phyloP scores from a whole-genome alignment of 2,797 vertebrate genomes.

The Aeoliscus strigatus region DNA sequence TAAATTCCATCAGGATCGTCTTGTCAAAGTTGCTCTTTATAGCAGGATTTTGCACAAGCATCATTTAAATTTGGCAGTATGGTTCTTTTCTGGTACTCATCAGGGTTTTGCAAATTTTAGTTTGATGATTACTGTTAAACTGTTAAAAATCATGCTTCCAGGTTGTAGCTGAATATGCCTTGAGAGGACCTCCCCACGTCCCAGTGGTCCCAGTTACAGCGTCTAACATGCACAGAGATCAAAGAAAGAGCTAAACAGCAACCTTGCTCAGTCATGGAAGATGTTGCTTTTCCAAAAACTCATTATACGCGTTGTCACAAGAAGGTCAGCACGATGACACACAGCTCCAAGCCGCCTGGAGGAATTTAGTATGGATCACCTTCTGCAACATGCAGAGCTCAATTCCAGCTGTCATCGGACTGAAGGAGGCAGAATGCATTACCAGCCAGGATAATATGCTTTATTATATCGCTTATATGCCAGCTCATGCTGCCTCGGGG shows the following conservation, averaged over 20 bases:
- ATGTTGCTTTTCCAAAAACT: slow-evolving; percentile 50
- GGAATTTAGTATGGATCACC: slow-evolving; percentile 70
- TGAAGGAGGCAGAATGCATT: slow-evolving; percentile 67
- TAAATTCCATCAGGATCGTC: too few relatives aligned
- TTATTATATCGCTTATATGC: slow-evolving; percentile 69
- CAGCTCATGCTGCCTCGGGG: slow-evolving; percentile 58
- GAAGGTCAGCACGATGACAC: slow-evolving; percentile 66
- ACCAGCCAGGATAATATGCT: slow-evolving; percentile 67
- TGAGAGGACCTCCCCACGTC: too few relatives aligned
- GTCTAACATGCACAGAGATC: slow-evolving; percentile 16
- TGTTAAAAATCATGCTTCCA: too few relatives aligned
- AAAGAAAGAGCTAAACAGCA: slow-evolving; percentile 37
- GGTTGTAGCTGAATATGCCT: too few relatives aligned
- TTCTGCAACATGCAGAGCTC: slow-evolving; percentile 58
- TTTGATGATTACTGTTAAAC: too few relatives aligned
- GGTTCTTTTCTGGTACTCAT: too few relatives aligned
- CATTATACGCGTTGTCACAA: slow-evolving; percentile 65
- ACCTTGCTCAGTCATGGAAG: slow-evolving; percentile 49
- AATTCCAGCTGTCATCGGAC: slow-evolving; percentile 67
- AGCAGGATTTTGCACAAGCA: too few relatives aligned
- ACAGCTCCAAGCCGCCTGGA: slow-evolving; percentile 55
- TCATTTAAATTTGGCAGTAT: too few relatives aligned
- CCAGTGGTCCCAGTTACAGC: background rate
- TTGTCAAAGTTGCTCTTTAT: too few relatives aligned
- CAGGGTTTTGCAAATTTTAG: too few relatives aligned